Base-by-base conservation (phyloP, 1,140 invertebrate species). In the Lepidurus couesii region DNA sequence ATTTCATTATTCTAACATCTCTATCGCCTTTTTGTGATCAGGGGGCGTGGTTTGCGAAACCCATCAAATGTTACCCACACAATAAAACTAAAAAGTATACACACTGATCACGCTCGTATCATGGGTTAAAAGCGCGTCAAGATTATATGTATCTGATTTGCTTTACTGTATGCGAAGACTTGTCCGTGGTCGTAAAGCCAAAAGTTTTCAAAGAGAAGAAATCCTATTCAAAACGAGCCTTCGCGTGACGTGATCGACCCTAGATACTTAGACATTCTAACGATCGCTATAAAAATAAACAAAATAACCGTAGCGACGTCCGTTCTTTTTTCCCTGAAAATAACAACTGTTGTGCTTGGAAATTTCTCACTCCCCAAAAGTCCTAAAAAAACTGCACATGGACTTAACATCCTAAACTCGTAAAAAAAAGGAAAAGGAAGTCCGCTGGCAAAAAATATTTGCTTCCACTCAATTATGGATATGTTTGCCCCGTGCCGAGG, bases 261-360 rank as follows among this genome's bases (percentile, higher is more conserved):
- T 13, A 65, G 53, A 21, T 65, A 65, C 53, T 65, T 65, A 65
- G 16, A 16, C 16, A 21, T 65, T 65, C 53, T 65, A 65, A 65
- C 53, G 53, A 65, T 65, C 53, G 53, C 53, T 65, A 65, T 65
- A 65, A 65, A 65, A 65, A 65, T 65, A 65, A n/a, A 21, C 21
- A 65, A 65, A 65, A 65, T 65, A 65, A 65, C 53, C 9, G 16
- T 65, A 65, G 53, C 53, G 53, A n/a, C 53, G 13, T 65, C 13
- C 53, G 8, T 21, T 10, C 6, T 21, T 7, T 34, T 11, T 7
- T n/a, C 13, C 21, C 21, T 65, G 16, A 65, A 65, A 16, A 65
- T 16, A 65, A n/a, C 53, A 65, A 65, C 53, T 65, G 53, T 65
- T 65, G n/a, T 65, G 53, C 53, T 5, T n/a, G 53, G 53, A 65